Evolutionary conservation across 2,888 invertebrate species (phyloP).

Genomic region (Colletes collaris): DNA sequence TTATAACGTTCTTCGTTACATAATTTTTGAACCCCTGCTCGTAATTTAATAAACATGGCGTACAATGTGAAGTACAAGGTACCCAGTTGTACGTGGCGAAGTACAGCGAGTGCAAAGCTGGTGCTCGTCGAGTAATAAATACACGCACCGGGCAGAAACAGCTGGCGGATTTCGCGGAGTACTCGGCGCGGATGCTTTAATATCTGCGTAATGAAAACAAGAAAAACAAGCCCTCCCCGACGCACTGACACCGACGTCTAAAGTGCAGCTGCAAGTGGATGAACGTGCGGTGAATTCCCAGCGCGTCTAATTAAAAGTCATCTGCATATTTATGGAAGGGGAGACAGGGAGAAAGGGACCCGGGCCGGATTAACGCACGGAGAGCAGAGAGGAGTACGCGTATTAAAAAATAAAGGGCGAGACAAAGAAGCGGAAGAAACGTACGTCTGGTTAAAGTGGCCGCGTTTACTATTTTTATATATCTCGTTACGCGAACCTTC

Average conservation of each 20-base stretch:
- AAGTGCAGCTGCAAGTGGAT: conserved; percentile 65
- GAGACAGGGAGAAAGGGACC: conserved; percentile 15
- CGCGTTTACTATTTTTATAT: conserved; percentile 36
- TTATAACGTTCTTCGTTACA: too few species aligned
- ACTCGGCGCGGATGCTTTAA: conserved; percentile 40
- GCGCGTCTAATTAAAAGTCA: conserved; percentile 66
- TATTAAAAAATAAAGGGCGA: conserved; percentile 52
- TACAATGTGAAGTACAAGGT: too few species aligned
- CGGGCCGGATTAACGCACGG: conserved; percentile 28
- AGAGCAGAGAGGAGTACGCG: conserved; percentile 13
- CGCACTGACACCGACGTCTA: conserved; percentile 57
- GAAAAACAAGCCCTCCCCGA: conserved; percentile 21
- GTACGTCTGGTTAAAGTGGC: conserved; percentile 50
- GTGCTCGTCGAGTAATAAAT: not conserved
- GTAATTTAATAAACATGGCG: too few species aligned
- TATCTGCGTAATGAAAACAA: conserved; percentile 48
- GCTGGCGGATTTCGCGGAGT: conserved; percentile 12
- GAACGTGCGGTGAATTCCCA: conserved; percentile 63
- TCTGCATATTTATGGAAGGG: conserved; percentile 65
- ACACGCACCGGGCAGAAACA: conserved; percentile 1
- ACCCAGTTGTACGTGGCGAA: too few species aligned
- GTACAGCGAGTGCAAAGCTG: too few species aligned
- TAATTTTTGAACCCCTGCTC: too few species aligned
- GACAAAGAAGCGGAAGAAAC: conserved; percentile 56
- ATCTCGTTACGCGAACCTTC: conserved; percentile 28